Conservation (phyloP, 1,140 invertebrate species). For the Drosophila pseudoobscura region DNA sequence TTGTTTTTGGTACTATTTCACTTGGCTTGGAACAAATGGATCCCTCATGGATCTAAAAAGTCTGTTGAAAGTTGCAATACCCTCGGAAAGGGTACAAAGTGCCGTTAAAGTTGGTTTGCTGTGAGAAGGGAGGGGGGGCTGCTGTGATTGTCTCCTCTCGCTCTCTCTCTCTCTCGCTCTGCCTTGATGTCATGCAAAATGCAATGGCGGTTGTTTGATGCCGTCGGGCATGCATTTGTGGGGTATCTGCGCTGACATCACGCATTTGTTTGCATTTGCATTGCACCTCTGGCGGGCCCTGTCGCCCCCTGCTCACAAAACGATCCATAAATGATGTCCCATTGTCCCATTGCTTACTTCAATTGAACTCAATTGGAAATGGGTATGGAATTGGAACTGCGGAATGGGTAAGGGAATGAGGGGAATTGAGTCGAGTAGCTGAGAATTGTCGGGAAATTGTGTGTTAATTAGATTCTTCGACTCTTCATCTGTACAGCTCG, state of each 20-base stretch:
- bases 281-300: slow-evolving; percentile 10
- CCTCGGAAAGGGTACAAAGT: too few species aligned
- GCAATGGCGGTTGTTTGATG: slow-evolving; percentile 35
- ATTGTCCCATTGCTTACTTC: slow-evolving; percentile 48
- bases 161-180: slow-evolving; percentile 6
- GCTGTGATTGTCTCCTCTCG: slow-evolving; percentile 21
- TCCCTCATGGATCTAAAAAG: too few species aligned
- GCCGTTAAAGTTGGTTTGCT: background rate
- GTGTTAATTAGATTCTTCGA: slow-evolving; percentile 66
- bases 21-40: too few species aligned
- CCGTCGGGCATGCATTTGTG: slow-evolving; percentile 5
- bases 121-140: background rate
- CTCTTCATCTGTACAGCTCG: slow-evolving; percentile 17
- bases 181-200: slow-evolving; percentile 40
- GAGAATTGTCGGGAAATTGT: slow-evolving; percentile 40
- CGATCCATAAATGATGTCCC: slow-evolving; percentile 46
- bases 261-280: slow-evolving; percentile 45
- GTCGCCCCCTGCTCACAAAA: slow-evolving; percentile 14
- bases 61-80: too few species aligned
- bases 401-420: background rate
- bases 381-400: slow-evolving; percentile 17
- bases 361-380: slow-evolving; percentile 71
- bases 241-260: slow-evolving; percentile 42
- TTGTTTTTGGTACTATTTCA: too few species aligned
- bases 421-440: slow-evolving; percentile 21